These are phyloP conservation scores for Nothocercus nigrocapillus DNA, from an alignment of 2,113 vertebrate species.

Conservation along the genomic window DNA sequence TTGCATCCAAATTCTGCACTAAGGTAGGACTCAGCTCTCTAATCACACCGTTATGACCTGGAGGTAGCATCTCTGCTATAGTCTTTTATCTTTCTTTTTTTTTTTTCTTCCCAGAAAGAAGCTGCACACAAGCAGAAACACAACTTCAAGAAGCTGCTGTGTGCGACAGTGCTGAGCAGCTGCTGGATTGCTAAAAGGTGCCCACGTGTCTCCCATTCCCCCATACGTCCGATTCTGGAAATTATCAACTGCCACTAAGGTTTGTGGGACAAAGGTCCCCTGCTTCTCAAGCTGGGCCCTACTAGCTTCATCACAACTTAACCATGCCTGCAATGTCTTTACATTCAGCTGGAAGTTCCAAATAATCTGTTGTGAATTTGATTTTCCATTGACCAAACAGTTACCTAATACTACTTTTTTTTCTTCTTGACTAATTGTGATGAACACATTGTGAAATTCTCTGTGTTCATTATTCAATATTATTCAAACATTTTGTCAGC, in stretches of 20 bases:
- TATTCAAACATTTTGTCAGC: constrained; percentile 64
- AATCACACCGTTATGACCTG: not conserved
- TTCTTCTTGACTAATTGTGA: constrained; percentile 5
- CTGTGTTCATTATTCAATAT: constrained; percentile 56
- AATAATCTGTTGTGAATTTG: not conserved
- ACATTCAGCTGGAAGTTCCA: not conserved
- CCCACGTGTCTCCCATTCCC: not conserved
- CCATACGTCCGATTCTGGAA: not conserved
- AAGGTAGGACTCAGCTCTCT: not conserved
- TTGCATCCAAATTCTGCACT: not conserved
- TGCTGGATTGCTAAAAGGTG: not conserved
- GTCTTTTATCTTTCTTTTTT: not conserved
- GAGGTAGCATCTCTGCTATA: accelerated
- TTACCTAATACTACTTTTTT: not conserved
- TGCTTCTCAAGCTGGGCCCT: not conserved
- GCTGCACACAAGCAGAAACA: not conserved
- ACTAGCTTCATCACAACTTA: not conserved
- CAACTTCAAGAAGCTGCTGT: not conserved
- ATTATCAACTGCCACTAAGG: not conserved
- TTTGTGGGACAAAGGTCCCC: not conserved
- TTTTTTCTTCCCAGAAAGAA: not conserved
- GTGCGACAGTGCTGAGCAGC: not conserved
- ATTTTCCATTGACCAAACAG: constrained; percentile 9
- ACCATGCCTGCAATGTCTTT: not conserved
- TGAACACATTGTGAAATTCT: constrained; percentile 45